phyloP scores from a whole-genome alignment of 2,113 vertebrate species.

The Pelmatolapia mariae region DNA sequence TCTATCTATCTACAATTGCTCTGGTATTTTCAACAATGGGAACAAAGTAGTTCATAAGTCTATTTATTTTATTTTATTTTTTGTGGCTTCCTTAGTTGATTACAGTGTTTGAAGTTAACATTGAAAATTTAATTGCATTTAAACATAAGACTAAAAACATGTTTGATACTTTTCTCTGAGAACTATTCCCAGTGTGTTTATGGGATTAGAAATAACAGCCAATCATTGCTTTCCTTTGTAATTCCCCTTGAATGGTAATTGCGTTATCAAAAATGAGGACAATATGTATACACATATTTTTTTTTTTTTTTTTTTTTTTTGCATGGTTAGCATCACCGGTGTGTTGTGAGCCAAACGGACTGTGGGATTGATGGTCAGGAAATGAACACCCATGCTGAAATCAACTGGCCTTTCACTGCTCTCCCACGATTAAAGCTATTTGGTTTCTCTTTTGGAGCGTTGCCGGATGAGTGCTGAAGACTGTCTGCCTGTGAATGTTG shows the following conservation, averaged over 20 bases:
- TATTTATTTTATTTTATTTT: constrained; percentile 1
- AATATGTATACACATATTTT: not conserved
- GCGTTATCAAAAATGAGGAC: constrained; percentile 17
- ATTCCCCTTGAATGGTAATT: constrained; percentile 48
- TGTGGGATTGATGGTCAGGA: constrained; percentile 67
- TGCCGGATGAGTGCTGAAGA: constrained; percentile 31
- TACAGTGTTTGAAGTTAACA: constrained; percentile 27
- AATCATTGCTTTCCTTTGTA: constrained; percentile 49
- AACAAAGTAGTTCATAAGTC: not conserved
- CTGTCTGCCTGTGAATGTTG: constrained; percentile 21
- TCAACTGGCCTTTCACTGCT: constrained; percentile 47
- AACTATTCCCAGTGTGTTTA: constrained; percentile 6
- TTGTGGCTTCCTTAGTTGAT: constrained; percentile 24
- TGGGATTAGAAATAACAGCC: constrained; percentile 41
- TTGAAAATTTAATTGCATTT: constrained; percentile 10
- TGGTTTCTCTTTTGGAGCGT: constrained; percentile 42
- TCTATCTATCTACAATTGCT: not conserved
- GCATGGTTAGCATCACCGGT: constrained; percentile 56
- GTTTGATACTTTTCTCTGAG: constrained; percentile 16
- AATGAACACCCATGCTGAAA: constrained; percentile 69
- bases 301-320: constrained; percentile 33
- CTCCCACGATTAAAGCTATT: constrained; percentile 60
- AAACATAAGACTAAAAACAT: constrained; percentile 10
- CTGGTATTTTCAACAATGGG: constrained; percentile 4
- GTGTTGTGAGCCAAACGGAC: constrained; percentile 48